phyloP scores from a whole-genome alignment of 2,113 vertebrate species.

The Formicarius rufipectus region DNA sequence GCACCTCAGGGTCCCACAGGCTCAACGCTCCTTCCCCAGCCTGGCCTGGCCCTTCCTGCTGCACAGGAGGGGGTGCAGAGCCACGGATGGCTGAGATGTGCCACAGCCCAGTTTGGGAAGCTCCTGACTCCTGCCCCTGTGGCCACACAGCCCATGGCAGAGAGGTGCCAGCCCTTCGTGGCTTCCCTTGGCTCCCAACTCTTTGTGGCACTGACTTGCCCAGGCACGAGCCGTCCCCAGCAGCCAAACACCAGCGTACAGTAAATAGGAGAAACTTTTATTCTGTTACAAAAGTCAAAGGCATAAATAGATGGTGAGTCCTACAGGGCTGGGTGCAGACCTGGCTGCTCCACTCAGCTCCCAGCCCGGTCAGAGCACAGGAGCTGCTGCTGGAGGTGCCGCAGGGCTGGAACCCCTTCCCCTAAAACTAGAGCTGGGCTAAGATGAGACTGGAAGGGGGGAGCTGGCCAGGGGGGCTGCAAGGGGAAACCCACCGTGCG shows the following conservation, averaged over 20 bases:
- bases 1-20: neutral
- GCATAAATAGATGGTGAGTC: neutral
- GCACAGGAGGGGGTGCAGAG: neutral
- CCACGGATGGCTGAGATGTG: accelerated
- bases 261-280: conserved; percentile 59
- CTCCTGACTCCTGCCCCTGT: neutral
- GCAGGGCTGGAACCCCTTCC: neutral
- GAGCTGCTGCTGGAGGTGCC: neutral
- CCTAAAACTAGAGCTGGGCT: neutral
- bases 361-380: neutral
- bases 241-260: neutral
- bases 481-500: neutral
- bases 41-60: neutral
- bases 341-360: neutral
- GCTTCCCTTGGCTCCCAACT: neutral
- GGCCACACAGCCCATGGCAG: accelerated
- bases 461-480: neutral
- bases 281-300: conserved; percentile 67
- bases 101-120: neutral
- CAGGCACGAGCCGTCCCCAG: neutral
- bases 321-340: neutral
- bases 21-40: neutral
- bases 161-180: neutral
- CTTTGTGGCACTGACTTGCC: neutral
- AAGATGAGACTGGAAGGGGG: neutral